Evolutionary conservation across 2,888 invertebrate genomes (phyloP).

Genomic region (Volucella bombylans): DNA sequence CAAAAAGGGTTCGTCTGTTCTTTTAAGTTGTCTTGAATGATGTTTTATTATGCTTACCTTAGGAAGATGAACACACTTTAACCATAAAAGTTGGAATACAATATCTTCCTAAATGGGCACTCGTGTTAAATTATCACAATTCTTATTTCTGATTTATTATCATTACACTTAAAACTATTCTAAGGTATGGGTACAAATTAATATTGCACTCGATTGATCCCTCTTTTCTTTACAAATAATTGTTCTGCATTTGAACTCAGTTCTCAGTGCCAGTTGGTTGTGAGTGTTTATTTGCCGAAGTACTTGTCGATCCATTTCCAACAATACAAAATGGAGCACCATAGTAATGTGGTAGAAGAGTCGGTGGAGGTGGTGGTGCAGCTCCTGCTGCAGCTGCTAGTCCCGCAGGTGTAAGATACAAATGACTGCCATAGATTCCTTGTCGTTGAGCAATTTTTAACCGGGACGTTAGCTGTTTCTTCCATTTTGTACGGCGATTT

Average conservation of each 20-base stretch:
- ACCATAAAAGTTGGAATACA: too few species aligned
- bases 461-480: slow-evolving; percentile 95
- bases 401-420: slow-evolving; percentile 85
- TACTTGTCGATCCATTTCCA: slow-evolving; percentile 43
- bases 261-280: slow-evolving; percentile 31
- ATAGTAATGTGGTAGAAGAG: slow-evolving; percentile 75
- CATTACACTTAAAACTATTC: slow-evolving; percentile 30
- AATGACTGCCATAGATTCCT: slow-evolving; percentile 85
- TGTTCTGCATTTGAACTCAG: not conserved
- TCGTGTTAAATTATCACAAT: slow-evolving; percentile 33
- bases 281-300: slow-evolving; percentile 33
- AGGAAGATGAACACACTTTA: too few species aligned
- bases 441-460: slow-evolving; percentile 94
- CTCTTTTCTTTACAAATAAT: not conserved
- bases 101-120: not conserved
- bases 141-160: slow-evolving; percentile 50
- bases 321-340: slow-evolving; percentile 75
- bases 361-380: slow-evolving; percentile 55
- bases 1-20: too few species aligned
- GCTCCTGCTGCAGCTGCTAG: slow-evolving; percentile 62
- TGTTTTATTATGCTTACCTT: too few species aligned
- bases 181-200: not conserved
- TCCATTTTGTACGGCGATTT: slow-evolving; percentile 97
- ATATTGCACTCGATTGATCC: slow-evolving; percentile 33
- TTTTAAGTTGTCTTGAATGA: too few species aligned